These are phyloP conservation scores for Antechinus flavipes DNA, from an alignment of 2,113 vertebrate species.

Conservation along the genomic window DNA sequence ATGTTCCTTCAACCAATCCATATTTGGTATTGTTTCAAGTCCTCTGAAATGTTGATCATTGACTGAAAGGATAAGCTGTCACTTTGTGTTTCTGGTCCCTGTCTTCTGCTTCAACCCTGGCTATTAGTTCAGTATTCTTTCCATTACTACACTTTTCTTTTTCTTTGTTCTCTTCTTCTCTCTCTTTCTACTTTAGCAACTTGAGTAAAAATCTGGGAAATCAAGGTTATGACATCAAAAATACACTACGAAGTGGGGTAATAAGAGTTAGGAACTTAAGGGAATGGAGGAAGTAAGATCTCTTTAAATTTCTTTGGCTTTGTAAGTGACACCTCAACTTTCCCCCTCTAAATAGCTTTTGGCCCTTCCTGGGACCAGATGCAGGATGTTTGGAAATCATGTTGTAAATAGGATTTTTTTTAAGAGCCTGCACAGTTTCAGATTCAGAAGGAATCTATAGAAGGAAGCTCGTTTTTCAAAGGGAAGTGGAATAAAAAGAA, in stretches of 20 bases:
- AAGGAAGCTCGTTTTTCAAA: neutral
- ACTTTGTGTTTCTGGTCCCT: neutral
- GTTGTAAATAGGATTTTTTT: slow-evolving; percentile 77
- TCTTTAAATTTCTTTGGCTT: slow-evolving; percentile 68
- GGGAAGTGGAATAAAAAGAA: neutral
- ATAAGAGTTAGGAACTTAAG: neutral
- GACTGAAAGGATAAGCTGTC: neutral
- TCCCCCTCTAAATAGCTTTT: slow-evolving; percentile 75
- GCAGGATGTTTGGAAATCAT: slow-evolving; percentile 80
- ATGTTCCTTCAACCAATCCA: neutral
- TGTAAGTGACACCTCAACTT: slow-evolving; percentile 75
- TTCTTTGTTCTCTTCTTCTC: neutral
- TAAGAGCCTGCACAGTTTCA: neutral
- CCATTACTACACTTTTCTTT: neutral
- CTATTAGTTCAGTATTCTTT: neutral
- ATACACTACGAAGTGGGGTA: neutral
- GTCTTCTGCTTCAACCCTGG: neutral
- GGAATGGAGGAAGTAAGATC: slow-evolving; percentile 45
- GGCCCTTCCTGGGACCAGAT: slow-evolving; percentile 79
- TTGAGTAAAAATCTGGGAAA: neutral
- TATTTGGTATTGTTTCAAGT: neutral
- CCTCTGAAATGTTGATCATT: neutral
- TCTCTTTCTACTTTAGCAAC: neutral
- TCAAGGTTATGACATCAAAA: neutral
- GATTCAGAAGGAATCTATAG: neutral